These are phyloP conservation scores for Andrena chrysosceles DNA, from an alignment of 2,888 invertebrate species.

Conservation along the genomic window DNA sequence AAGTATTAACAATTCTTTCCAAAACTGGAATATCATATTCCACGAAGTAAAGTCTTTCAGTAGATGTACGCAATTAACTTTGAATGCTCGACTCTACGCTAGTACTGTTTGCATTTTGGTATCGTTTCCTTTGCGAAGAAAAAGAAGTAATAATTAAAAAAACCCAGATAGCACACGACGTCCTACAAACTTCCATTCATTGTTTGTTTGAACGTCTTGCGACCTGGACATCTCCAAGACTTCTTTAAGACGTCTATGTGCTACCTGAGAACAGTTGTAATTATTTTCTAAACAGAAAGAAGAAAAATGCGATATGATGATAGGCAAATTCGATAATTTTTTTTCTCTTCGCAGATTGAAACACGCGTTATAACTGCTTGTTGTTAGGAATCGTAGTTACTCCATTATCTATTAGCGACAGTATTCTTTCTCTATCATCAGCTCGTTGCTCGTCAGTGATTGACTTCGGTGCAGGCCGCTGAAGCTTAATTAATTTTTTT, in stretches of 20 bases:
- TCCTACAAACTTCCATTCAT: no score
- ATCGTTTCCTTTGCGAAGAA: slow-evolving; percentile 20
- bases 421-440: slow-evolving; percentile 24
- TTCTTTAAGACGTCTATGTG: no score
- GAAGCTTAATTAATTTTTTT: slow-evolving; percentile 78
- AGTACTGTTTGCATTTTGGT: slow-evolving; percentile 8
- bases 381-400: neutral
- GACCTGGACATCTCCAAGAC: no score
- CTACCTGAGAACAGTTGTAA: neutral
- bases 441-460: slow-evolving; percentile 31
- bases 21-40: neutral
- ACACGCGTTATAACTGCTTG: slow-evolving; percentile 4
- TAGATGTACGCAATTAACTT: slow-evolving; percentile 25
- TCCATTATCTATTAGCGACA: slow-evolving; percentile 10
- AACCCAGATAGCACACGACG: neutral
- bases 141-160: neutral
- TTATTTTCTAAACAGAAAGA: neutral
- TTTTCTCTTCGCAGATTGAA: slow-evolving; percentile 13
- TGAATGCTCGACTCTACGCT: slow-evolving; percentile 1
- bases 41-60: slow-evolving; percentile 8
- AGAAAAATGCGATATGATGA: neutral
- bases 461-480: slow-evolving; percentile 62
- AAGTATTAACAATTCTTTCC: neutral
- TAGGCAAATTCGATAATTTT: neutral
- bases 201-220: no score